These are phyloP conservation scores for Drosophila algonquin DNA, from an alignment of 2,888 invertebrate genomes.

Conservation along the genomic window DNA sequence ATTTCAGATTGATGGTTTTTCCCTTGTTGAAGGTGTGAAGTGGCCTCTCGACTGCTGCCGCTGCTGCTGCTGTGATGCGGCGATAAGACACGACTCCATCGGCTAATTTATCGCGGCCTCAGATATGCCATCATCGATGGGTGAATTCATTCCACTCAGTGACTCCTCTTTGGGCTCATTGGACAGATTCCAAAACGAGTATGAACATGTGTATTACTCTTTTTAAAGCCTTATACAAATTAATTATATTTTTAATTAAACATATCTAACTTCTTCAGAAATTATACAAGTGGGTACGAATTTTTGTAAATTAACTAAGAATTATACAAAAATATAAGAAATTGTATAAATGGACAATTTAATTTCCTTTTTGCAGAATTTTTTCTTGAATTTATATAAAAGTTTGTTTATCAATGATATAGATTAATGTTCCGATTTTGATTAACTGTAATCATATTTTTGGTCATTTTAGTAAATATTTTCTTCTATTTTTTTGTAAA, in stretches of 20 bases:
- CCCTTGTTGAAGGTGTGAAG: constrained; percentile 57
- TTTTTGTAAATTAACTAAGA: too few species aligned
- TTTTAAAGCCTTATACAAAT: too few species aligned
- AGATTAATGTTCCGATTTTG: not conserved
- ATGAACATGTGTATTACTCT: too few species aligned
- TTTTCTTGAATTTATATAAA: not conserved
- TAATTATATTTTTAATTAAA: too few species aligned
- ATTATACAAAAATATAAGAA: too few species aligned
- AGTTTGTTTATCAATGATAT: not conserved
- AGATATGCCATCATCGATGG: constrained; percentile 26
- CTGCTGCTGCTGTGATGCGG: constrained; percentile 37
- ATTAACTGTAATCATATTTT: not conserved
- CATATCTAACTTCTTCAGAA: too few species aligned
- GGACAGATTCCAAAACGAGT: too few species aligned
- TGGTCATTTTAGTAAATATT: not conserved
- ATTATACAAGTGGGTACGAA: too few species aligned
- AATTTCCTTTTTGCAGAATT: not conserved
- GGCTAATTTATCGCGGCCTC: constrained; percentile 40
- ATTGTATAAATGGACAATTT: too few species aligned
- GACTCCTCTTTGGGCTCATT: constrained; percentile 26
- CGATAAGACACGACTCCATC: constrained; percentile 49
- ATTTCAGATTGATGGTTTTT: not conserved
- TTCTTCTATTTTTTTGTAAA: not conserved
- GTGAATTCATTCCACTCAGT: constrained; percentile 43
- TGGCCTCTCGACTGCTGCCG: not conserved